These are phyloP conservation scores for Apis florea DNA, from an alignment of 1,140 invertebrate species.

Conservation along the genomic window DNA sequence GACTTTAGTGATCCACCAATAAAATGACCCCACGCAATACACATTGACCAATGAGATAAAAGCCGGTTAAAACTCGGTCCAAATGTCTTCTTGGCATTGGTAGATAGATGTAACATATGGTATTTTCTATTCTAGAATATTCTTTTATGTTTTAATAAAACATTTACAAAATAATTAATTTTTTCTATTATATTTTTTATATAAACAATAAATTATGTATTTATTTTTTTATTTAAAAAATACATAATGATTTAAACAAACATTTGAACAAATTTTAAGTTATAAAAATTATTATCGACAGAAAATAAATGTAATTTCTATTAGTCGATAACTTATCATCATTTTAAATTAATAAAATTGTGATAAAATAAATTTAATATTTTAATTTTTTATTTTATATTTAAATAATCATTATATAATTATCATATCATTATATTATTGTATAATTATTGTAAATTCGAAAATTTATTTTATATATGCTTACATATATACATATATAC, in stretches of 20 bases:
- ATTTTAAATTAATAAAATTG: neutral
- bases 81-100: conserved; percentile 69
- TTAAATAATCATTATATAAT: too few relatives aligned
- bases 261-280: neutral
- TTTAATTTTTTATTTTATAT: neutral
- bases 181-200: too few relatives aligned
- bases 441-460: too few relatives aligned
- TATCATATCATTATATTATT: too few relatives aligned
- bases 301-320: neutral
- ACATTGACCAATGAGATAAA: conserved; percentile 66
- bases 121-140: conserved; percentile 52
- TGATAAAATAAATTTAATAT: conserved; percentile 4
- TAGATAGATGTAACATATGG: conserved; percentile 7
- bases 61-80: conserved; percentile 54
- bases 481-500: too few relatives aligned
- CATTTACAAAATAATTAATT: too few relatives aligned
- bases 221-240: too few relatives aligned
- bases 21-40: conserved; percentile 69
- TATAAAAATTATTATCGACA: neutral
- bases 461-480: too few relatives aligned
- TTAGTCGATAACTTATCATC: neutral
- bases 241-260: neutral
- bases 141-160: conserved; percentile 7
- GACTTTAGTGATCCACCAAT: conserved; percentile 67
- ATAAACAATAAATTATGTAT: too few relatives aligned